These are phyloP conservation scores for Tetramorium bicarinatum DNA, from an alignment of 2,888 invertebrate genomes.

Conservation along the genomic window DNA sequence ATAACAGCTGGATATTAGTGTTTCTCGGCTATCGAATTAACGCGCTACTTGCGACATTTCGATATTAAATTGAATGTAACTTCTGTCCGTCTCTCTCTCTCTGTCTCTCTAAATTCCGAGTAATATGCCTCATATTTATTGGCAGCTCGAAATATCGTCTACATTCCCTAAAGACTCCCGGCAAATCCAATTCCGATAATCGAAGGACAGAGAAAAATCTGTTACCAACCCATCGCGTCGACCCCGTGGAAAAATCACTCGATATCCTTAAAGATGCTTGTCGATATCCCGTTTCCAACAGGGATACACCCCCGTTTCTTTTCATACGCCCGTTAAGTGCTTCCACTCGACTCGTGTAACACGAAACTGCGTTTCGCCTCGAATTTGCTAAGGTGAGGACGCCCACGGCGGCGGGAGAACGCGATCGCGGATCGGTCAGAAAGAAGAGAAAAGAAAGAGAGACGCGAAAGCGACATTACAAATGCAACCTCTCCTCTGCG, in stretches of 20 bases:
- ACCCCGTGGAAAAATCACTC: slow-evolving; percentile 24
- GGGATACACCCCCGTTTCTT: slow-evolving; percentile 14
- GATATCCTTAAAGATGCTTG: slow-evolving; percentile 27
- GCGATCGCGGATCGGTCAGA: background rate
- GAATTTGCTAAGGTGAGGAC: slow-evolving; percentile 1
- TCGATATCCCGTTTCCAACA: slow-evolving; percentile 13
- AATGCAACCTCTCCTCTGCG: too few species aligned
- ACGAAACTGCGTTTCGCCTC: slow-evolving; percentile 22
- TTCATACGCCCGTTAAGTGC: slow-evolving; percentile 33
- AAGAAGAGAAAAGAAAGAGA: background rate
- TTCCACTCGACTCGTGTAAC: slow-evolving; percentile 26
- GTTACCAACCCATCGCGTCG: background rate
- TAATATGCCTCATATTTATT: slow-evolving; percentile 32
- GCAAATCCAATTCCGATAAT: slow-evolving; percentile 30
- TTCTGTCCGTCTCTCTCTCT: background rate
- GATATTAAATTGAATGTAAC: slow-evolving; percentile 21
- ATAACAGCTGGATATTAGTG: background rate
- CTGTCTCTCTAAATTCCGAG: background rate
- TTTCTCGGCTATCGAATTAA: background rate
- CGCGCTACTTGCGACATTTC: background rate
- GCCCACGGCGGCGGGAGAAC: background rate
- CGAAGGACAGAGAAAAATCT: slow-evolving; percentile 26
- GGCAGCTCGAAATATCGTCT: slow-evolving; percentile 17
- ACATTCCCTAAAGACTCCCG: background rate
- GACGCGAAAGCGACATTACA: background rate